These are phyloP conservation scores for Pachycephus smyrnensis DNA, from an alignment of 2,888 invertebrate species.

Conservation along the genomic window DNA sequence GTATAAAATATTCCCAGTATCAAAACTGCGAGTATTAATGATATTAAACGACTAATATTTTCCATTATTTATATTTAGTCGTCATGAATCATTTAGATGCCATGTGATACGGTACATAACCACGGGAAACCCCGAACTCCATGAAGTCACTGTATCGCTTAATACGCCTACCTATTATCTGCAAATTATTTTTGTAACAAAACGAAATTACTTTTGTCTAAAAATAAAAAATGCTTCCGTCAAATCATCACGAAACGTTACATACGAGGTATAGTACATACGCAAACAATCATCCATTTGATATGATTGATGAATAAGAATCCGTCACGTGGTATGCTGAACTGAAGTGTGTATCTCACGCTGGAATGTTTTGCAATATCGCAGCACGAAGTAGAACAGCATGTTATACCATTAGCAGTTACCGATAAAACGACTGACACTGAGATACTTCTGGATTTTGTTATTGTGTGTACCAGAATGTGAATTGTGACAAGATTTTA, in stretches of 20 bases:
- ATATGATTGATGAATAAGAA: not conserved
- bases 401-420: not conserved
- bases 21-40: not conserved
- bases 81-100: not conserved
- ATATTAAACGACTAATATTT: not conserved
- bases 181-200: not conserved
- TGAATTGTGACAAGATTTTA: not conserved
- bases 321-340: not conserved
- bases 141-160: not conserved
- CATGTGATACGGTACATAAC: not conserved
- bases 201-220: not conserved
- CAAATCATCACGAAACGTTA: not conserved
- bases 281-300: not conserved
- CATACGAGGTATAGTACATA: no score
- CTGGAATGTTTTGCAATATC: not conserved
- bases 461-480: not conserved
- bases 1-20: not conserved
- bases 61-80: not conserved
- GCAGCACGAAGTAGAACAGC: not conserved
- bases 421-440: constrained; percentile 6
- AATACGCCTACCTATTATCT: not conserved
- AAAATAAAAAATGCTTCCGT: not conserved
- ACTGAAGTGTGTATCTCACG: not conserved
- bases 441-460: not conserved
- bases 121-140: not conserved